A percentile compares a stretch with the other conserved stretches of the same genome.
phyloP scores from a whole-genome alignment of 2,888 invertebrate species.

The Trachelus stipa region DNA sequence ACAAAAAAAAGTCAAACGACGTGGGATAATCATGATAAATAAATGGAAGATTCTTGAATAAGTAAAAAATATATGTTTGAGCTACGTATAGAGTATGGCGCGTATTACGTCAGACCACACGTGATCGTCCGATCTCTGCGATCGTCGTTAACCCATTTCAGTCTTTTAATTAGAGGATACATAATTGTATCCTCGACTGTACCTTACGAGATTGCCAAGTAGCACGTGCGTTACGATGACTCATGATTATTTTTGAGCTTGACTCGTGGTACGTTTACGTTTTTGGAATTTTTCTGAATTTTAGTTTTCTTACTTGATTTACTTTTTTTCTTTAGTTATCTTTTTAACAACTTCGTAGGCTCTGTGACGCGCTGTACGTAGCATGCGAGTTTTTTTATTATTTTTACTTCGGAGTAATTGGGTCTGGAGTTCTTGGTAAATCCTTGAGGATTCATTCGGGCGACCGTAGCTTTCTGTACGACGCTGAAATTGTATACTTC shows the following conservation, averaged over 20 bases:
- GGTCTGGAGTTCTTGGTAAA: not conserved
- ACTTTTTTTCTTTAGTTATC: not conserved
- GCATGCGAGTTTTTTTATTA: not conserved
- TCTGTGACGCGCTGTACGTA: not conserved
- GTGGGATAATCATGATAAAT: not conserved
- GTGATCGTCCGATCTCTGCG: constrained; percentile 7
- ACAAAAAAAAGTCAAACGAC: not conserved
- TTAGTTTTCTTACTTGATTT: not conserved
- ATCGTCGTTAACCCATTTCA: constrained; percentile 12
- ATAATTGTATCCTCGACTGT: constrained; percentile 15
- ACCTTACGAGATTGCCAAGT: not conserved
- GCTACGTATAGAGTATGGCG: not conserved
- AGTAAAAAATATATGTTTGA: not conserved
- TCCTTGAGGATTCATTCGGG: not conserved
- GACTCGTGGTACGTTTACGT: constrained; percentile 10
- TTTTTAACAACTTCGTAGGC: not conserved
- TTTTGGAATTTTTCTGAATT: constrained; percentile 13
- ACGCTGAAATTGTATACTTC: not conserved
- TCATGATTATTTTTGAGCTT: constrained; percentile 3
- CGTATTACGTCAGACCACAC: not conserved
- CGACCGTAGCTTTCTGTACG: not conserved
- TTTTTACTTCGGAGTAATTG: not conserved
- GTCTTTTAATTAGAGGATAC: constrained; percentile 22
- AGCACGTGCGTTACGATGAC: not conserved
- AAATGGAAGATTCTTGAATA: not conserved